Evolutionary conservation across 2,888 invertebrate genomes (phyloP), one percentile per base, ranked within the genome.

Genomic region (Lasioglossum figueresi): DNA sequence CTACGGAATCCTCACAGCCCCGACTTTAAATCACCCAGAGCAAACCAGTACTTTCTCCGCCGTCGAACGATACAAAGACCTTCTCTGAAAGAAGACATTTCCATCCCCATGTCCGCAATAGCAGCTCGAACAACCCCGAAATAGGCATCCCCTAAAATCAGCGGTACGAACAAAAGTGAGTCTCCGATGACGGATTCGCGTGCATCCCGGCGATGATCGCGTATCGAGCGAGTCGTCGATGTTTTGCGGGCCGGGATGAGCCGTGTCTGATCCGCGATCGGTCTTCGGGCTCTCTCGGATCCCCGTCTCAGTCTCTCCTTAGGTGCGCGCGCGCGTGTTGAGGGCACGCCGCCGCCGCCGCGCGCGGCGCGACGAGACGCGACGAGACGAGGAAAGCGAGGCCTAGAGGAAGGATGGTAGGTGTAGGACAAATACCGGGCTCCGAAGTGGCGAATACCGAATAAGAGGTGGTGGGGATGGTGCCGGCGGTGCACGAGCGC

Each of bases 391-490:
- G 78, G 74, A 85, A 73, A 82, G 82, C 85, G 82, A 85, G 87
- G 88, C 86, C 83, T 88, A 76, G 56, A 56, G 80, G 82, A 86
- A 83, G 86, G 86, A 86, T 88, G 89, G 88, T 88, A 86, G 86
- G 85, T 91, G 89, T 88, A 91, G 91, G 88, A 89, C 89, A 91
- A 91, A 91, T 90, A 88, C 88, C 87, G 86, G 77, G 88, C 88
- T 89, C 90, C 84, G 88, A 92, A 92, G 91, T 91, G 89, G 92
- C 84, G 91, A 90, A 89, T 88, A 84, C 89, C 87, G 83, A 40
- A 63, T 63, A 31, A 71, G 68, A 79, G 74, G 89, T 82, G 88
- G 92, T 91, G 91, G 93, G 91, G 90, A 63, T 56, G 87, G 88
- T 76, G 83, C 19, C 83, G 79, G 82, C 84, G 56, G 88, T 87